Percentiles rank a stretch among this genome's conserved stretches.
phyloP scores from a whole-genome alignment of 2,113 vertebrate species.

The Aix galericulata region DNA sequence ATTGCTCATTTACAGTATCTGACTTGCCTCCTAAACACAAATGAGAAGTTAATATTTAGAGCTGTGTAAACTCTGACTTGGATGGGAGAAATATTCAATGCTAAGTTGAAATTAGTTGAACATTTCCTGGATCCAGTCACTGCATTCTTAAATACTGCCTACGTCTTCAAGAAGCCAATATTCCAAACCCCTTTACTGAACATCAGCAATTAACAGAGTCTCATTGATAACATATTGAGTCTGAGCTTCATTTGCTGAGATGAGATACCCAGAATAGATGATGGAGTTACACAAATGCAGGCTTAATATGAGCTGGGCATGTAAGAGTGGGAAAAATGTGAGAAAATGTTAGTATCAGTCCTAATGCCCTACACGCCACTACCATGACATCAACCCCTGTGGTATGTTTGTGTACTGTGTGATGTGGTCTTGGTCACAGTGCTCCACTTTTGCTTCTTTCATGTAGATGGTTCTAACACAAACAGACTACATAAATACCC shows the following conservation, averaged over 20 bases:
- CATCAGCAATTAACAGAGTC: neutral
- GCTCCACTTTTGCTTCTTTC: neutral
- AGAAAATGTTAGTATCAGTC: neutral
- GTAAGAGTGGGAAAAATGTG: neutral
- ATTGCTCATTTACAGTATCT: neutral
- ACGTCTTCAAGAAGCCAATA: neutral
- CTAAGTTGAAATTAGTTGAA: neutral
- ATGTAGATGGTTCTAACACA: slow-evolving; percentile 7
- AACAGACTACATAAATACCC: slow-evolving; percentile 52
- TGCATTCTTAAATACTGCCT: neutral
- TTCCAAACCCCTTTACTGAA: neutral
- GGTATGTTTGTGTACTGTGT: accelerated
- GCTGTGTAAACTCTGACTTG: neutral
- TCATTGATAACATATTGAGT: neutral
- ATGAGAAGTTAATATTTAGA: neutral
- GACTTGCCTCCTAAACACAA: neutral
- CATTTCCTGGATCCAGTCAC: neutral
- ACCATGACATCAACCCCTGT: accelerated
- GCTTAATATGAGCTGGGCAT: neutral
- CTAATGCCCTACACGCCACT: accelerated
- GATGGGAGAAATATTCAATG: neutral
- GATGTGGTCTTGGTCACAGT: neutral
- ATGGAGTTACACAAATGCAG: neutral
- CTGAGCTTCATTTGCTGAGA: neutral
- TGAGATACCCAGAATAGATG: neutral